Evolutionary conservation across 2,888 invertebrate genomes (phyloP).

Genomic region (Trissonchulus latispiculum): DNA sequence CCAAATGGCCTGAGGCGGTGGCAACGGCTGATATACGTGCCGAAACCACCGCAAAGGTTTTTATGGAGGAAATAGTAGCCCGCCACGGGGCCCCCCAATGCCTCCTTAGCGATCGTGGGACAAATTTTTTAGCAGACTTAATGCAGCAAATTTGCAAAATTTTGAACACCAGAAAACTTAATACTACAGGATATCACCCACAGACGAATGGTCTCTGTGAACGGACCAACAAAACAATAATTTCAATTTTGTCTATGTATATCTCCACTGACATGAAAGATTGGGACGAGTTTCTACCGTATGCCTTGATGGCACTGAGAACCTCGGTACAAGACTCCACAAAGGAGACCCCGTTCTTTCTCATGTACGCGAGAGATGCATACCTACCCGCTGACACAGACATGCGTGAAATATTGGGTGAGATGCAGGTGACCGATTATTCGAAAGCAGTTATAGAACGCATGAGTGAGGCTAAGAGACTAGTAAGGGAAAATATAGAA

Average conservation of each 20-base stretch:
- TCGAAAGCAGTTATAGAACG: too few relatives aligned
- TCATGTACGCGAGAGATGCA: too few relatives aligned
- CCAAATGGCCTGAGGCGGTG: constrained; percentile 31
- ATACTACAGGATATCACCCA: constrained; percentile 8
- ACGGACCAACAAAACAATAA: not conserved
- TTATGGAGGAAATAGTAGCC: constrained; percentile 5
- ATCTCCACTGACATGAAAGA: not conserved
- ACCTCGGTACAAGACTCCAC: constrained; percentile 1
- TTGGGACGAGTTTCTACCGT: constrained; percentile 10
- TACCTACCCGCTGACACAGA: too few relatives aligned
- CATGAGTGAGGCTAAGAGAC: too few relatives aligned
- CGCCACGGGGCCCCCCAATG: not conserved
- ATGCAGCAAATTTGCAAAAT: not conserved
- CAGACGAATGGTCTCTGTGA: constrained; percentile 5
- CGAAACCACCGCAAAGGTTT: constrained; percentile 32
- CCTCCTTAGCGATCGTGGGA: not conserved
- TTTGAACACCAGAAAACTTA: not conserved
- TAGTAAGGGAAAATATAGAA: too few relatives aligned
- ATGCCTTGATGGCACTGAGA: not conserved
- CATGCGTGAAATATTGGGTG: too few relatives aligned
- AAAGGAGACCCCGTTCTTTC: not conserved
- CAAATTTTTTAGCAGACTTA: not conserved
- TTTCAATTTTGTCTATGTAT: not conserved
- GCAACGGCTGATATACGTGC: constrained; percentile 39
- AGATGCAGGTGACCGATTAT: too few relatives aligned